Conservation (phyloP, 2,113 vertebrate genomes). For the Tylochromis polylepis region DNA sequence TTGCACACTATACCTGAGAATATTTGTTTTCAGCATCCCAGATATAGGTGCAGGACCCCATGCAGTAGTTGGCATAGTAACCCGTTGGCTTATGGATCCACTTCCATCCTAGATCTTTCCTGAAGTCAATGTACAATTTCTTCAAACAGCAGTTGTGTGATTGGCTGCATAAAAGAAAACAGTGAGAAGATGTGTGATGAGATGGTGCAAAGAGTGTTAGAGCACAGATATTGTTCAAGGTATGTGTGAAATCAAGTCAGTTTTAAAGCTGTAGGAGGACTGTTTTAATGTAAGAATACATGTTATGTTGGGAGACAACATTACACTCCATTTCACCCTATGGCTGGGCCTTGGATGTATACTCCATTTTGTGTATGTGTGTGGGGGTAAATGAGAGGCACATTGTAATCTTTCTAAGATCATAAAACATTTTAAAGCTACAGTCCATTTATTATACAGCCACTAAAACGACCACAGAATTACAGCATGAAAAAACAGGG, state of each 20-base stretch:
- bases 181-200: background rate
- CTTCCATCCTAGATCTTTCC: conserved; percentile 89
- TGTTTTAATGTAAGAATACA: background rate
- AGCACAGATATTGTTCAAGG: background rate
- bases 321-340: background rate
- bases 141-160: conserved; percentile 80
- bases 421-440: background rate
- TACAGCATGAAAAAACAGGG: background rate
- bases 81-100: conserved; percentile 89
- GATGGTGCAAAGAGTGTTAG: background rate
- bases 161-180: conserved; percentile 59
- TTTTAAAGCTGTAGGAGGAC: background rate
- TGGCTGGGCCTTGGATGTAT: background rate
- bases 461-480: background rate
- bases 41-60: conserved; percentile 89
- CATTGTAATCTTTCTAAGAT: background rate
- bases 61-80: conserved; percentile 88
- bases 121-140: conserved; percentile 87
- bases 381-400: background rate
- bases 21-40: conserved; percentile 90
- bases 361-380: background rate
- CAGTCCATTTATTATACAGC: background rate
- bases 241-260: background rate
- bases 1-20: conserved; percentile 75
- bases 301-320: background rate